Evolutionary conservation across 2,888 invertebrate genomes (phyloP).

Genomic region (Agrochola lychnidis): DNA sequence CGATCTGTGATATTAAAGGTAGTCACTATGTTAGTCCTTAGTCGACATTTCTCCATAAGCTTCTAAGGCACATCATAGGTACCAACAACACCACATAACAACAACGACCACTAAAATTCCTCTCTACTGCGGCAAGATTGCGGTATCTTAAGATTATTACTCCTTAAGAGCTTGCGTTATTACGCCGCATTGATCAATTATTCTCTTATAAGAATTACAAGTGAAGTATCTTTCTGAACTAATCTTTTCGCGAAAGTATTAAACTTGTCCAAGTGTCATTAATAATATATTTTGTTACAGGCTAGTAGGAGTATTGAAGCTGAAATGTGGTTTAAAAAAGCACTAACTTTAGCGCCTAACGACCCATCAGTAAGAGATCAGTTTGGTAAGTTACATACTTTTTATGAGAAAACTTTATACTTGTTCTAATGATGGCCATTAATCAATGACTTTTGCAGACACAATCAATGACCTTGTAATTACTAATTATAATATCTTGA

Average conservation of each 20-base stretch:
- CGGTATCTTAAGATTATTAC: conserved; percentile 55
- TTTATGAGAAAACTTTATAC: conserved; percentile 16
- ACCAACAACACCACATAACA: conserved; percentile 25
- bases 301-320: conserved; percentile 95
- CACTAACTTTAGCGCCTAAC: conserved; percentile 94
- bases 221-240: conserved; percentile 34
- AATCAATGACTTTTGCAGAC: conserved; percentile 28
- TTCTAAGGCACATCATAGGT: neutral
- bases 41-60: neutral
- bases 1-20: too few relatives aligned
- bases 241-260: conserved; percentile 44
- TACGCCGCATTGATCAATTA: conserved; percentile 57
- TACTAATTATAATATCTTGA: neutral
- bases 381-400: conserved; percentile 91
- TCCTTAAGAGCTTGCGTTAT: conserved; percentile 51
- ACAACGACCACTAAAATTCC: conserved; percentile 32
- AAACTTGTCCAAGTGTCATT: conserved; percentile 48
- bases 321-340: conserved; percentile 97
- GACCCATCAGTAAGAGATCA: conserved; percentile 97
- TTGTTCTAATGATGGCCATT: conserved; percentile 10
- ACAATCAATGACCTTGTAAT: neutral
- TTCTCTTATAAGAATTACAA: conserved; percentile 56
- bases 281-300: conserved; percentile 85
- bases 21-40: neutral
- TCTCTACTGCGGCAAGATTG: conserved; percentile 56